These are phyloP conservation scores for Chelidonichthys spinosus DNA, from an alignment of 2,797 vertebrate species.

Conservation along the genomic window DNA sequence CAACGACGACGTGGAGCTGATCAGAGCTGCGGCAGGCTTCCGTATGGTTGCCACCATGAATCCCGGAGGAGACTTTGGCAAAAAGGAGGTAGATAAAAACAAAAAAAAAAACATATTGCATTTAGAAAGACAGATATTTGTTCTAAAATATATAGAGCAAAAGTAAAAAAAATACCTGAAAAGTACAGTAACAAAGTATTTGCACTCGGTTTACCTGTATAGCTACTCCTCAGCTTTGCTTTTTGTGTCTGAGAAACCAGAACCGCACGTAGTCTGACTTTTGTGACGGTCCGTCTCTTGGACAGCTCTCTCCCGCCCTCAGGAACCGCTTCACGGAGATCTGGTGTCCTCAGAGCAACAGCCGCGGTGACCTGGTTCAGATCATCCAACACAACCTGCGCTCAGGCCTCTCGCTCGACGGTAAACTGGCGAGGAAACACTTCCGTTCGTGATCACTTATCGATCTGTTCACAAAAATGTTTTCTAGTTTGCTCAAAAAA, in stretches of 20 bases:
- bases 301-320: slow-evolving; percentile 94
- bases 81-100: slow-evolving; percentile 90
- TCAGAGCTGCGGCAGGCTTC: slow-evolving; percentile 89
- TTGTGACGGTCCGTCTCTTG: slow-evolving; percentile 5
- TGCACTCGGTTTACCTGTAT: too few relatives aligned
- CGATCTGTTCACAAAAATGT: too few relatives aligned
- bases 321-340: slow-evolving; percentile 98
- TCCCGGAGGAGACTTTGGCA: slow-evolving; percentile 98
- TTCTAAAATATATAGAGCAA: too few relatives aligned
- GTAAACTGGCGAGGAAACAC: slow-evolving; percentile 25
- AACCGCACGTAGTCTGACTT: slow-evolving; percentile 5
- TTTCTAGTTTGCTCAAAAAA: too few relatives aligned
- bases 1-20: slow-evolving; percentile 89
- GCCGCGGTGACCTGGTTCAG: slow-evolving; percentile 88
- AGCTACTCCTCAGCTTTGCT: too few relatives aligned
- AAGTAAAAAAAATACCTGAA: too few relatives aligned
- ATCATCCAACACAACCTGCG: slow-evolving; percentile 93
- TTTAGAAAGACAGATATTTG: too few relatives aligned
- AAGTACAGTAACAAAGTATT: too few relatives aligned
- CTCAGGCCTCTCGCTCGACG: slow-evolving; percentile 84
- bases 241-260: background rate
- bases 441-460: background rate
- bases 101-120: background rate
- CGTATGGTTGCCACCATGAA: slow-evolving; percentile 97
- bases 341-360: slow-evolving; percentile 95